Conservation (phyloP, 1,140 invertebrate genomes). For the Diabrotica virgifera region DNA sequence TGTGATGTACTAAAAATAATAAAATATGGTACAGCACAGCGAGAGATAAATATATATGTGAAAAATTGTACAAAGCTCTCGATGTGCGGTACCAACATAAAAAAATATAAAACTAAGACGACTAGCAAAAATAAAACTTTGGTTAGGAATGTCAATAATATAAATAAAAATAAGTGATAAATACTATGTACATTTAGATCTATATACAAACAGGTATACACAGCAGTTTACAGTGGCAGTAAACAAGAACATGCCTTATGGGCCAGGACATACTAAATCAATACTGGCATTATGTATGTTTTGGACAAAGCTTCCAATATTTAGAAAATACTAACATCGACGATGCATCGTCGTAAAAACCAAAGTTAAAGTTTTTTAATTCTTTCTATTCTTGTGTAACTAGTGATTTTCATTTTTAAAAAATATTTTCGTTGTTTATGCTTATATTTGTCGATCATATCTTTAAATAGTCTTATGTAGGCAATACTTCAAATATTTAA, state of each 20-base stretch:
- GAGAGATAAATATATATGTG: constrained; percentile 6
- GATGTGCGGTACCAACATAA: neutral
- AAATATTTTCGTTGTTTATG: too few species aligned
- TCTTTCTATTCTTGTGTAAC: too few species aligned
- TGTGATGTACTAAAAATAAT: constrained; percentile 15
- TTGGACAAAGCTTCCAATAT: too few species aligned
- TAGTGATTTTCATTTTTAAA: too few species aligned
- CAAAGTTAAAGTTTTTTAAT: too few species aligned
- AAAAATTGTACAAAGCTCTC: constrained; percentile 1
- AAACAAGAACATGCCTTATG: constrained; percentile 31
- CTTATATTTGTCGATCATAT: too few species aligned
- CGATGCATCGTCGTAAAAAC: too few species aligned
- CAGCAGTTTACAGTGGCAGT: constrained; percentile 46
- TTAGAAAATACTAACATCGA: too few species aligned
- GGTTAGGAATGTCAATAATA: constrained; percentile 39
- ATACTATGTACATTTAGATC: constrained; percentile 40
- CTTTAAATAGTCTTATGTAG: too few species aligned
- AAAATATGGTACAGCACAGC: neutral
- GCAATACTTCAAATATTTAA: too few species aligned
- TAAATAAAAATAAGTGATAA: constrained; percentile 36
- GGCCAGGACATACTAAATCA: neutral
- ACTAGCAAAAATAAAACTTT: constrained; percentile 46
- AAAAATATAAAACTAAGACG: constrained; percentile 21
- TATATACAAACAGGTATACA: constrained; percentile 39
- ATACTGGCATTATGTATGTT: neutral